A percentile compares a stretch with the other conserved stretches of the same genome.
Conservation (phyloP, 1,140 invertebrate genomes). For the Megalopta genalis region DNA sequence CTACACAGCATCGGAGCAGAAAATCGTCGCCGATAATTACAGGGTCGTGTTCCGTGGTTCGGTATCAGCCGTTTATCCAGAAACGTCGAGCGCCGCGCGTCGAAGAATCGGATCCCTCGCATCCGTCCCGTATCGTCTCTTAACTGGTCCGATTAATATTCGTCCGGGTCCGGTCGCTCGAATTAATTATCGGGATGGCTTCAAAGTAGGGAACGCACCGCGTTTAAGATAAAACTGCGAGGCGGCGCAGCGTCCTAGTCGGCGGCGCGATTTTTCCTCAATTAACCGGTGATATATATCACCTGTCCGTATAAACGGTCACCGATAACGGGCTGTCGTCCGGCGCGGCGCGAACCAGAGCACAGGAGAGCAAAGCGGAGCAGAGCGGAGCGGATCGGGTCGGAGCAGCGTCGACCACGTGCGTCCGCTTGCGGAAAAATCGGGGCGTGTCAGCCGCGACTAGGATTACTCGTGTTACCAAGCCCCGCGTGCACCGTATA, state of each 20-base stretch:
- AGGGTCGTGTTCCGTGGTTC: no score
- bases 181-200: constrained; percentile 32
- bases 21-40: constrained; percentile 3
- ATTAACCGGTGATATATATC: constrained; percentile 31
- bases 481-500: constrained; percentile 28
- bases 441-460: constrained; percentile 16
- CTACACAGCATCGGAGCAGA: not conserved
- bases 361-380: no score
- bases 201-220: not conserved
- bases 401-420: not conserved
- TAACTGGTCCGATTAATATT: constrained; percentile 32
- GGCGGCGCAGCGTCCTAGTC: constrained; percentile 11
- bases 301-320: constrained; percentile 20
- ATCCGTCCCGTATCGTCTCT: not conserved
- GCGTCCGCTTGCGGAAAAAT: constrained; percentile 24
- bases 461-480: constrained; percentile 58
- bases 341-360: no score
- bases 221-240: constrained; percentile 55
- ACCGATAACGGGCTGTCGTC: constrained; percentile 31
- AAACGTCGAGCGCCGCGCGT: not conserved
- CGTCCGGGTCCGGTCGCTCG: not conserved
- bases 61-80: not conserved
- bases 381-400: no score
- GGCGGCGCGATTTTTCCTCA: constrained; percentile 19
- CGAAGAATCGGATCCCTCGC: not conserved